phyloP scores from a whole-genome alignment of 2,888 invertebrate genomes.

The Chaetoderma sp. region DNA sequence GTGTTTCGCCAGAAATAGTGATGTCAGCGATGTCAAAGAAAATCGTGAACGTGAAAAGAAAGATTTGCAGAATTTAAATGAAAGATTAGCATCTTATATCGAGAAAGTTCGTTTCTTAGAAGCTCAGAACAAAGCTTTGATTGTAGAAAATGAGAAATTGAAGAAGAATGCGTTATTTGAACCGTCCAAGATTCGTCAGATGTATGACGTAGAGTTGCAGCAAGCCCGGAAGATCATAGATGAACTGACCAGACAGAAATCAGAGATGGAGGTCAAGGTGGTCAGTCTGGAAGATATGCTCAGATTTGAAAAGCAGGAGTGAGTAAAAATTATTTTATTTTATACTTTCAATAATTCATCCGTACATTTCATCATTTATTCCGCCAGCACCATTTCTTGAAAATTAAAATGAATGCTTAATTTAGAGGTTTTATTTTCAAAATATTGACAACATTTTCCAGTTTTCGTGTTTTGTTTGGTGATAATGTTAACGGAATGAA shows the following conservation, averaged over 20 bases:
- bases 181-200: constrained; percentile 62
- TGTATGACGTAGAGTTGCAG: constrained; percentile 70
- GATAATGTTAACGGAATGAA: too few species aligned
- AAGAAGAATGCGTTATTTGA: constrained; percentile 53
- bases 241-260: constrained; percentile 69
- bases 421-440: too few species aligned
- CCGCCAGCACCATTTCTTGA: too few species aligned
- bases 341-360: too few species aligned
- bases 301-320: constrained; percentile 40
- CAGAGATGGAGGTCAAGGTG: constrained; percentile 69
- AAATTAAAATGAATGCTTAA: too few species aligned
- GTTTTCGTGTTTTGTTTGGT: too few species aligned
- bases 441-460: too few species aligned
- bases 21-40: too few species aligned
- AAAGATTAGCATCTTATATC: constrained; percentile 71
- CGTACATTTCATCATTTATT: too few species aligned
- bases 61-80: constrained; percentile 72
- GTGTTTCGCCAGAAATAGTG: too few species aligned
- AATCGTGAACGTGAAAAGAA: constrained; percentile 71
- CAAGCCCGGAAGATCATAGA: constrained; percentile 70
- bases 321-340: constrained; percentile 12
- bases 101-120: constrained; percentile 70
- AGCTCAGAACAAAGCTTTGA: constrained; percentile 62
- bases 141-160: constrained; percentile 58
- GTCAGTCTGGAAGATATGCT: constrained; percentile 67